Evolutionary conservation across 2,888 invertebrate genomes (phyloP), one percentile per base, ranked within the genome.

Genomic region (Chalcosyrphus nemorum): DNA sequence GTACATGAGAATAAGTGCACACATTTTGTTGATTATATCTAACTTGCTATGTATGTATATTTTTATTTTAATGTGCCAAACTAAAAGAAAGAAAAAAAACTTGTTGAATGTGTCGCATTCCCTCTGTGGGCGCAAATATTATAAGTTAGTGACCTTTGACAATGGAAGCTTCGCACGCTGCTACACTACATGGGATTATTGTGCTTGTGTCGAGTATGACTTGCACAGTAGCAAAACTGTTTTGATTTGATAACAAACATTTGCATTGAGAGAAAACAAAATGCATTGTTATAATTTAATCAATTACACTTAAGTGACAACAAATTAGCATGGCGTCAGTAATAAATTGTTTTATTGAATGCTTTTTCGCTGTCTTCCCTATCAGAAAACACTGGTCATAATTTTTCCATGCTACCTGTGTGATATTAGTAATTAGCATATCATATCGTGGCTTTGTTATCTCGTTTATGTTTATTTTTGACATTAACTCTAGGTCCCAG

Each of bases 61-160:
- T 4, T 24, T 24, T 38, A 5, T 13, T 21, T 59, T 24, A 24
- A 13, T 24, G 1, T 56, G n/a, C 32, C n/a, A n/a, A n/a, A n/a
- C n/a, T n/a, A n/a, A n/a, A n/a, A n/a, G n/a, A n/a, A n/a, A n/a
- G n/a, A n/a, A n/a, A n/a, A 38, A 59, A 61, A n/a, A 70, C 57
- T 70, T 57, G 57, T 47, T 70, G 24, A 70, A 57, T 70, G 47
- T 27, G 13, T 56, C 19, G 5, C 19, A 19, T 47, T 32, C 11
- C 54, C 68, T 56, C 5, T 27, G n/a, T 2, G 41, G 6, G 1
- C n/a, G 19, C 15, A 61, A 52, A 61, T n/a, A n/a, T 50, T 32
- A 38, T 54, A 41, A 24, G 72, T 72, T 61, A 61, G 52, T 72
- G 72, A 72, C 61, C 72, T 63, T 72, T 72, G 72, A 43, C 72